These are phyloP conservation scores for Heliangelus exortis DNA, from an alignment of 2,797 vertebrate genomes.

Conservation along the genomic window DNA sequence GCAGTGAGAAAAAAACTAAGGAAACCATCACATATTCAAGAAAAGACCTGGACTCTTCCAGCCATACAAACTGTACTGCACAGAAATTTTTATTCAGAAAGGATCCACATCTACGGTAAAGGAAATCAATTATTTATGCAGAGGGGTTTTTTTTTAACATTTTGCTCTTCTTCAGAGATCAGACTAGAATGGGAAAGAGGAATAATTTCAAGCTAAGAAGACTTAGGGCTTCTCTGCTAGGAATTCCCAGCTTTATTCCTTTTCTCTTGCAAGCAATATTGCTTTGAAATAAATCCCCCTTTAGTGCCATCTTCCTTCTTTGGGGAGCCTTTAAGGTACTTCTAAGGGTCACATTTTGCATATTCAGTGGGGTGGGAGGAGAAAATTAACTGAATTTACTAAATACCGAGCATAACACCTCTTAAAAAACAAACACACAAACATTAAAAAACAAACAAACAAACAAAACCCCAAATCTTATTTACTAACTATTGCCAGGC, in stretches of 20 bases:
- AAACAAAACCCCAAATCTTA: background rate
- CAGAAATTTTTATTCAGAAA: background rate
- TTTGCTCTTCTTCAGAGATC: constrained; percentile 49
- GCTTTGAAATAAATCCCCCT: constrained; percentile 53
- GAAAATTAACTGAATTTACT: constrained; percentile 14
- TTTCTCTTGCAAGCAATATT: constrained; percentile 29
- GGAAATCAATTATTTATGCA: constrained; percentile 64
- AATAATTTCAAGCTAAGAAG: constrained; percentile 51
- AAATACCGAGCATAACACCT: background rate
- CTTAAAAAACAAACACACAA: background rate
- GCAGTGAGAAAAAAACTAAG: background rate
- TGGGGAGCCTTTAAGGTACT: constrained; percentile 22
- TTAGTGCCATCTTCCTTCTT: constrained; percentile 26
- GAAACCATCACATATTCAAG: accelerated
- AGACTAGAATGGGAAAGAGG: constrained; percentile 13
- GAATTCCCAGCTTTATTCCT: constrained; percentile 35
- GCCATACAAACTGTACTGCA: background rate
- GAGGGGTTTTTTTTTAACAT: background rate
- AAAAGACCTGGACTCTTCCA: background rate
- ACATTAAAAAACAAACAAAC: too few species aligned
- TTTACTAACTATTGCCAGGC: background rate
- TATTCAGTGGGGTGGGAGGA: background rate
- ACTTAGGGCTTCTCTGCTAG: constrained; percentile 39
- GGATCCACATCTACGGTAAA: constrained; percentile 24
- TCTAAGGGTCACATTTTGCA: constrained; percentile 34